These are phyloP conservation scores for Heliconius aoede DNA, from an alignment of 2,888 invertebrate genomes.

Conservation along the genomic window DNA sequence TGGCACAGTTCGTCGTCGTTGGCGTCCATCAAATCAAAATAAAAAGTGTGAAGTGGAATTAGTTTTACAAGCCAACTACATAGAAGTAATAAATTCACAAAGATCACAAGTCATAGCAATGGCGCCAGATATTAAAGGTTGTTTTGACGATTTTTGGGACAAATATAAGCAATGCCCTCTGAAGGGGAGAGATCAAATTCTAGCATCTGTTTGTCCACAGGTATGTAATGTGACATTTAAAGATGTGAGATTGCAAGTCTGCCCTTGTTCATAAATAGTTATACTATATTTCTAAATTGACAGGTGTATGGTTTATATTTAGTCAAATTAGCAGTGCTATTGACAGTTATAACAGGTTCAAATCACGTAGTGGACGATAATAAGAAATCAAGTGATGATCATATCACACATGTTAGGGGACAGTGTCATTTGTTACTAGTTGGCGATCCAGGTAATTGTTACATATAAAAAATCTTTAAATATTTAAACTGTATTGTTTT, in stretches of 20 bases:
- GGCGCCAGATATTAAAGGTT: slow-evolving; percentile 86
- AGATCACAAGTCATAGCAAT: slow-evolving; percentile 76
- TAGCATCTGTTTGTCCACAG: slow-evolving; percentile 93
- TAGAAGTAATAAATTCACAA: slow-evolving; percentile 85
- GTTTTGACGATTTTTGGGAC: slow-evolving; percentile 89
- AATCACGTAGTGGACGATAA: slow-evolving; percentile 63
- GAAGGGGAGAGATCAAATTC: slow-evolving; percentile 89
- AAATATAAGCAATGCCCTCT: slow-evolving; percentile 85
- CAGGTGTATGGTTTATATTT: slow-evolving; percentile 94
- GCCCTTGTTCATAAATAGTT: background rate
- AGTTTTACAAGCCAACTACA: slow-evolving; percentile 87
- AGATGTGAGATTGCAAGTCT: too few species aligned
- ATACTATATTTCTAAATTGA: slow-evolving; percentile 53
- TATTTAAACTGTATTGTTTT: too few species aligned
- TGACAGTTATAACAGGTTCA: slow-evolving; percentile 83
- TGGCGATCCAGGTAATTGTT: slow-evolving; percentile 92
- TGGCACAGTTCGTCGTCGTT: slow-evolving; percentile 89
- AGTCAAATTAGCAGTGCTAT: slow-evolving; percentile 92
- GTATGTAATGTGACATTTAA: too few species aligned
- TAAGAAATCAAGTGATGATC: slow-evolving; percentile 76
- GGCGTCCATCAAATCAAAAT: slow-evolving; percentile 85
- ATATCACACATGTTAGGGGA: slow-evolving; percentile 85
- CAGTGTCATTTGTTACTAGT: slow-evolving; percentile 93
- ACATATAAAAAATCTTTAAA: background rate
- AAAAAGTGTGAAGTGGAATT: slow-evolving; percentile 88